Evolutionary conservation across 2,797 vertebrate species (phyloP), one percentile per base, ranked within the genome.

Genomic region (Chiloscyllium punctatum): DNA sequence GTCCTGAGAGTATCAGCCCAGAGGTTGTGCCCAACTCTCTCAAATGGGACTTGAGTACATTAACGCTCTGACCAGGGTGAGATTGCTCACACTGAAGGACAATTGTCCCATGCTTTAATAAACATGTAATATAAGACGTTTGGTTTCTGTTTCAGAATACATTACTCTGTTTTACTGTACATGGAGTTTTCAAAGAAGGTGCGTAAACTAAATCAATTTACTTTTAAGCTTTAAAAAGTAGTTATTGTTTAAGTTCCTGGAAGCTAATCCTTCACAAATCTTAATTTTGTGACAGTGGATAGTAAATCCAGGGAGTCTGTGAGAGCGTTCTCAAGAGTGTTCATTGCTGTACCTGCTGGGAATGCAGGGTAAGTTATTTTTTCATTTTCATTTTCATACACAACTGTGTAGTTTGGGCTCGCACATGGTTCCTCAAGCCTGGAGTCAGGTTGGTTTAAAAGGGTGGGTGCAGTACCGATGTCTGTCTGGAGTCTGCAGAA

Each of bases 181-280:
- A 98, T 0, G 99, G 99, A 4, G 97, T 99, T 95, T 99, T 99
- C 96, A 99, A 99, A 97, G 98, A 99, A 97, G 98, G 99, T 99
- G 95, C 97, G 97, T 96, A 30, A 23, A 53, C 18, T 15, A 25
- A 23, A 33, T 95, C 6, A 72, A 8, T 77, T 53, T 23, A 30
- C 1, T 13, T 2, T 0, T 57, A 30, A n/a, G 11, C 1, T 15
- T 82, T 84, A 25, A 21, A 25, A 48, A 48, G 68, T 30, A 16
- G 18, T 62, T 79, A 68, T 42, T 8, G 0, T 53, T 51, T 18
- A 9, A 30, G 53, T 7, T 79, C 48, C 66, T 66, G 53, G 21
- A 25, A 4, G 5, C 27, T 74, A 23, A 79, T 2, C 30, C 37
- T 25, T 42, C 5, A 95, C 77, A 30, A 92, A 0, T 9, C 79